phyloP scores from a whole-genome alignment of 2,888 invertebrate species.

The Camponotus fellah region DNA sequence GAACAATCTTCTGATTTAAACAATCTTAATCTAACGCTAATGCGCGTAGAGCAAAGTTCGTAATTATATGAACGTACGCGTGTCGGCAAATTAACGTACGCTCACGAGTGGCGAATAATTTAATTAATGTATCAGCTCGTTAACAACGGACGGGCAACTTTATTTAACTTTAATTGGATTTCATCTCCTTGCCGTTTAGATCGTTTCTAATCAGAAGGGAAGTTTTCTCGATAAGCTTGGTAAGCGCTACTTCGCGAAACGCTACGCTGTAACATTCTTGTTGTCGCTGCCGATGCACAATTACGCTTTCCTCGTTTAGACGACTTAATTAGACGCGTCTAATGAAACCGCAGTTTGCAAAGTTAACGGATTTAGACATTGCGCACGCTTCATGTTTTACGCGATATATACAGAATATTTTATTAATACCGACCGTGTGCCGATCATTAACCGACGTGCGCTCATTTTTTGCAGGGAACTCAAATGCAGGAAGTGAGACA shows the following conservation, averaged over 20 bases:
- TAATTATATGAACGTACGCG: not conserved
- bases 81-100: conserved; percentile 40
- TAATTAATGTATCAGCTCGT: conserved; percentile 54
- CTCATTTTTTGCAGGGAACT: conserved; percentile 73
- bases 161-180: conserved; percentile 49
- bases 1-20: conserved; percentile 49
- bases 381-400: conserved; percentile 26
- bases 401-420: conserved; percentile 14
- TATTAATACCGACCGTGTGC: conserved; percentile 8
- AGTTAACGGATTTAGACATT: conserved; percentile 39
- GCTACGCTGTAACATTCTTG: not conserved
- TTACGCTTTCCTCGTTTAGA: conserved; percentile 34
- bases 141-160: conserved; percentile 5
- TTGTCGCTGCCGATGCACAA: conserved; percentile 8
- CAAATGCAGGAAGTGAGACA: conserved; percentile 81
- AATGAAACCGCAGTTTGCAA: conserved; percentile 21
- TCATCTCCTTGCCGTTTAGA: not conserved
- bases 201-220: not conserved
- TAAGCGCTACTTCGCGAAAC: not conserved
- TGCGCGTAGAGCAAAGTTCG: not conserved
- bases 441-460: conserved; percentile 24
- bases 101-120: conserved; percentile 45
- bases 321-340: conserved; percentile 43
- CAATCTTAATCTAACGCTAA: conserved; percentile 37
- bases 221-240: conserved; percentile 7